Conservation (phyloP, 2,113 vertebrate species). For the Sinosuthora webbiana region DNA sequence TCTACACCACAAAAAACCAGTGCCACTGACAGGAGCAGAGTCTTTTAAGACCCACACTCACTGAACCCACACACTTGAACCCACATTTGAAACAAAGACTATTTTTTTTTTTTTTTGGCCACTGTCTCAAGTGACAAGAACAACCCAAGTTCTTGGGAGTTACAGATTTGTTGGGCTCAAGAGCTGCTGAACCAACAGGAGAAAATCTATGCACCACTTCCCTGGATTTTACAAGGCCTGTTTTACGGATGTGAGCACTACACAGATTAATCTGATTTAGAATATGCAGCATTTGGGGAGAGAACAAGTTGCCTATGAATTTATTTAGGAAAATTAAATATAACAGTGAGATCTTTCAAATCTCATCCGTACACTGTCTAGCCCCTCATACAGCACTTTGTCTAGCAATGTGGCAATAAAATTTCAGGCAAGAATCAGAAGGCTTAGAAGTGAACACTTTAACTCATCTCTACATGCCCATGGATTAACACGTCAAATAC, state of each 20-base stretch:
- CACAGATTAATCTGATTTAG: fast-evolving
- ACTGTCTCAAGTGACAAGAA: not conserved
- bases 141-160: not conserved
- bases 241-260: not conserved
- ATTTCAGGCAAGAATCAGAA: not conserved
- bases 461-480: not conserved
- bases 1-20: not conserved
- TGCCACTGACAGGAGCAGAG: not conserved
- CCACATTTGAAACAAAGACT: not conserved
- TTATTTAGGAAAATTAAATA: not conserved
- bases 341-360: not conserved
- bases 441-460: not conserved
- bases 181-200: not conserved
- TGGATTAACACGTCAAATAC: not conserved
- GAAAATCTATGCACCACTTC: not conserved
- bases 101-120: not conserved
- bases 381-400: not conserved
- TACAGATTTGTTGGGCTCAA: not conserved
- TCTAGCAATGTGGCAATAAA: not conserved
- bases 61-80: not conserved
- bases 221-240: not conserved
- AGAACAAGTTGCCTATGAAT: not conserved
- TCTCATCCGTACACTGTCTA: not conserved
- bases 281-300: not conserved
- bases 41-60: not conserved